These are phyloP conservation scores for Poecile montanus DNA, from an alignment of 2,797 vertebrate genomes.

Conservation along the genomic window DNA sequence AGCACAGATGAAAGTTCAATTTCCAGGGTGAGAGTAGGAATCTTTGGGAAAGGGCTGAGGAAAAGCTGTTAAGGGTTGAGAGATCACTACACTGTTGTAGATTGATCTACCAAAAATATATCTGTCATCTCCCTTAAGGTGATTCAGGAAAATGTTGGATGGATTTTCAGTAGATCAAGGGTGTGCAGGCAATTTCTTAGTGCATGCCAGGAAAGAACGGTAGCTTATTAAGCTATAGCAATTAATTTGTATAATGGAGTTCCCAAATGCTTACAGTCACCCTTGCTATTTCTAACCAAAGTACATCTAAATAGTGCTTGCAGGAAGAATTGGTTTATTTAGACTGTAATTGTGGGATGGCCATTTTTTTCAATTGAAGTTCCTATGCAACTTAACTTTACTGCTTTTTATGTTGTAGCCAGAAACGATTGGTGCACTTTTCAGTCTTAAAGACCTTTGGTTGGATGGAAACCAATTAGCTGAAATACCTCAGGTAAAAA, in stretches of 20 bases:
- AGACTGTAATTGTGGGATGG: neutral
- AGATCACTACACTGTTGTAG: neutral
- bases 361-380: neutral
- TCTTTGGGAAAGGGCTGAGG: neutral
- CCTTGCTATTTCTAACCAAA: neutral
- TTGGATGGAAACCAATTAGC: constrained; percentile 95
- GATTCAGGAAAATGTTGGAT: neutral
- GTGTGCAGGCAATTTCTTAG: neutral
- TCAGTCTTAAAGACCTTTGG: constrained; percentile 96
- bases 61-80: neutral
- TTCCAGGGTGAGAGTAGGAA: neutral
- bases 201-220: neutral
- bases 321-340: neutral
- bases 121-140: neutral
- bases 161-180: neutral
- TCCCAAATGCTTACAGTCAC: neutral
- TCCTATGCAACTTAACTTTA: neutral
- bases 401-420: constrained; percentile 82
- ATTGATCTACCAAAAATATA: neutral
- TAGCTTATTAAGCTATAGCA: neutral
- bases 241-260: neutral
- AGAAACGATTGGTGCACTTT: constrained; percentile 93
- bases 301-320: neutral
- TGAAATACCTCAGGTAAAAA: constrained; percentile 90
- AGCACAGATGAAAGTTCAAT: neutral